phyloP scores from a whole-genome alignment of 1,140 invertebrate species.

The Hermatobates lingyangjiaoensis region DNA sequence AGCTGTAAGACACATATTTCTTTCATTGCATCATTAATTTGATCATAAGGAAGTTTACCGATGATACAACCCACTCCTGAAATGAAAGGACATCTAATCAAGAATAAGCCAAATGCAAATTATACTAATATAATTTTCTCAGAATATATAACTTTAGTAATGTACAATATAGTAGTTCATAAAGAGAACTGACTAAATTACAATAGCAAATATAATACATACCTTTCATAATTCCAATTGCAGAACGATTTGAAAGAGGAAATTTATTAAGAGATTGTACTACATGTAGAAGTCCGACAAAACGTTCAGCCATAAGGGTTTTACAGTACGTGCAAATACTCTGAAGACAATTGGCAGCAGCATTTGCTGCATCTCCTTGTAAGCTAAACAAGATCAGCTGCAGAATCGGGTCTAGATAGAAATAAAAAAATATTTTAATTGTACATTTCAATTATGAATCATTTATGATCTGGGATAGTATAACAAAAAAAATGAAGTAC shows the following conservation, averaged over 20 bases:
- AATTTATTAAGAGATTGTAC: slow-evolving; percentile 59
- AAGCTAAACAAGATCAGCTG: slow-evolving; percentile 58
- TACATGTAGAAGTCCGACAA: slow-evolving; percentile 48
- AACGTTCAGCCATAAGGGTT: slow-evolving; percentile 59
- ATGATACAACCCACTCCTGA: slow-evolving; percentile 45
- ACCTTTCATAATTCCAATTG: slow-evolving; percentile 67
- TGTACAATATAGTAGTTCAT: neutral
- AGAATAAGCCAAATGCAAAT: slow-evolving; percentile 20
- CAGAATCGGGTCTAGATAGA: slow-evolving; percentile 46
- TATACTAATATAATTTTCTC: slow-evolving; percentile 9
- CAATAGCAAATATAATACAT: slow-evolving; percentile 10
- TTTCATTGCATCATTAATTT: slow-evolving; percentile 49
- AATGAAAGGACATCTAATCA: slow-evolving; percentile 11
- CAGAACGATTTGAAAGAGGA: slow-evolving; percentile 57
- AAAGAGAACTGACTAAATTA: neutral
- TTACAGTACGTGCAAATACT: slow-evolving; percentile 60
- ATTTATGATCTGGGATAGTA: neutral
- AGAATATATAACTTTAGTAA: slow-evolving; percentile 3
- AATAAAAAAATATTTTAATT: slow-evolving; percentile 6
- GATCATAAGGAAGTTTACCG: slow-evolving; percentile 34
- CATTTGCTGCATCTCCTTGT: slow-evolving; percentile 48
- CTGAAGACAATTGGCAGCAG: slow-evolving; percentile 54
- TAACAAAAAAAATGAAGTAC: slow-evolving; percentile 23
- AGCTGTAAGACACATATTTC: slow-evolving; percentile 61
- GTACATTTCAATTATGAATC: neutral